Evolutionary conservation across 2,113 vertebrate genomes (phyloP).

Genomic region (Anser brachyrhynchus): DNA sequence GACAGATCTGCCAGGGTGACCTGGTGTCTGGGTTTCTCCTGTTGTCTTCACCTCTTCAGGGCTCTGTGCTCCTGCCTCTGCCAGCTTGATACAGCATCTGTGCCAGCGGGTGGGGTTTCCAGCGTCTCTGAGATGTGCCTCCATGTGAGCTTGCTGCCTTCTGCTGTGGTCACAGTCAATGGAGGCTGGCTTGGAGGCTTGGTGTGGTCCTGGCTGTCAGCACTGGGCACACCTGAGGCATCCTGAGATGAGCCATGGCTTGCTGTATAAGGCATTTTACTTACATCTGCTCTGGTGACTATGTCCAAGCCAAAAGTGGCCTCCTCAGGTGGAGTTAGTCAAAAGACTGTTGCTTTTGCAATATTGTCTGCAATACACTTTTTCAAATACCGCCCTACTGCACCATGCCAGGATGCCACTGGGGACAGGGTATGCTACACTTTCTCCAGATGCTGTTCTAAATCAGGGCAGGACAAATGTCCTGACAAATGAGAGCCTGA

Average conservation of each 20-base stretch:
- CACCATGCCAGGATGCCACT: not conserved
- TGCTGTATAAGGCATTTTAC: not conserved
- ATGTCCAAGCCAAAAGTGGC: not conserved
- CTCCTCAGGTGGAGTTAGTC: not conserved
- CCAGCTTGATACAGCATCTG: not conserved
- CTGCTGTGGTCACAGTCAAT: rapidly evolving
- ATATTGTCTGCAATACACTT: rapidly evolving
- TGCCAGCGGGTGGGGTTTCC: conserved; percentile 20
- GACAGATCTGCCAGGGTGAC: not conserved
- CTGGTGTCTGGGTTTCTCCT: not conserved
- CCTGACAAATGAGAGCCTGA: not conserved
- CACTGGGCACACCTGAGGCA: not conserved
- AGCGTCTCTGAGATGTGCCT: not conserved
- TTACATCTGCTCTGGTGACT: not conserved
- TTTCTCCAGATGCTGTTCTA: not conserved
- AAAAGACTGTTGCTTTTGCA: not conserved
- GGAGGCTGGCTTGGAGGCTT: not conserved
- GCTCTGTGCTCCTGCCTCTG: not conserved
- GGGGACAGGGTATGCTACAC: not conserved
- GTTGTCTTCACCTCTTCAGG: not conserved
- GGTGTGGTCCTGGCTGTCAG: not conserved
- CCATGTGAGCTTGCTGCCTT: not conserved
- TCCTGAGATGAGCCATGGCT: not conserved
- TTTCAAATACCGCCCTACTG: not conserved
- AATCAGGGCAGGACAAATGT: not conserved